A percentile compares a stretch with the other conserved stretches of the same genome.
phyloP scores from a whole-genome alignment of 1,140 invertebrate genomes.

The Rhopalosiphum padi region DNA sequence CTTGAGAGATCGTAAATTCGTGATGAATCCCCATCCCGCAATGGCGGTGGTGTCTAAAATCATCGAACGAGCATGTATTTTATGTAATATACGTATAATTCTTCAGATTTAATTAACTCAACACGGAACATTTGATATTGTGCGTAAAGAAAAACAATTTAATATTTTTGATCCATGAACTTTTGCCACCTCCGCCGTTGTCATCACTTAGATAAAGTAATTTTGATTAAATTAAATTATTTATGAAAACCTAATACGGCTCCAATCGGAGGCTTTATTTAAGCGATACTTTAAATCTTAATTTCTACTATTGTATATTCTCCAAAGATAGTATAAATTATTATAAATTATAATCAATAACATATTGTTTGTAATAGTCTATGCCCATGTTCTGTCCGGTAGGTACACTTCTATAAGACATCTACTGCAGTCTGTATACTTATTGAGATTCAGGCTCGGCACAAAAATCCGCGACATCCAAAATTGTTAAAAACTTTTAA shows the following conservation, averaged over 20 bases:
- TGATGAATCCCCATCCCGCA: not conserved
- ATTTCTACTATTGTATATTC: not conserved
- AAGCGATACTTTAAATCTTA: not conserved
- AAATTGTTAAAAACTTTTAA: not conserved
- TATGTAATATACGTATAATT: not conserved
- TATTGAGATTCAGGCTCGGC: not conserved
- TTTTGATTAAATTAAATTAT: not conserved
- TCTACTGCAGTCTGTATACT: not conserved
- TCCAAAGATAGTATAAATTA: too few relatives aligned
- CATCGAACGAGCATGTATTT: not conserved
- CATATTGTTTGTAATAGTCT: not conserved
- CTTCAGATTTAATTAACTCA: not conserved
- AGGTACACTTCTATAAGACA: not conserved
- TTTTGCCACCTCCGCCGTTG: not conserved
- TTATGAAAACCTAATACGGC: too few relatives aligned
- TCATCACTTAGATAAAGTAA: not conserved
- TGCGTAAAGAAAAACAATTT: not conserved
- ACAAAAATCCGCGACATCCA: not conserved
- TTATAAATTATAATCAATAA: too few relatives aligned
- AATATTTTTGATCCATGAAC: not conserved
- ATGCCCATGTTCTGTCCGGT: not conserved
- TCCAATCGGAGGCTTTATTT: not conserved
- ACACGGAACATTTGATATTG: not conserved
- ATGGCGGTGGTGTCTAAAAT: not conserved
- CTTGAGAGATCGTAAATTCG: not conserved